Percentiles rank a stretch among this genome's conserved stretches.
Evolutionary conservation across 2,797 vertebrate genomes (phyloP).

Genomic region (Betta splendens): DNA sequence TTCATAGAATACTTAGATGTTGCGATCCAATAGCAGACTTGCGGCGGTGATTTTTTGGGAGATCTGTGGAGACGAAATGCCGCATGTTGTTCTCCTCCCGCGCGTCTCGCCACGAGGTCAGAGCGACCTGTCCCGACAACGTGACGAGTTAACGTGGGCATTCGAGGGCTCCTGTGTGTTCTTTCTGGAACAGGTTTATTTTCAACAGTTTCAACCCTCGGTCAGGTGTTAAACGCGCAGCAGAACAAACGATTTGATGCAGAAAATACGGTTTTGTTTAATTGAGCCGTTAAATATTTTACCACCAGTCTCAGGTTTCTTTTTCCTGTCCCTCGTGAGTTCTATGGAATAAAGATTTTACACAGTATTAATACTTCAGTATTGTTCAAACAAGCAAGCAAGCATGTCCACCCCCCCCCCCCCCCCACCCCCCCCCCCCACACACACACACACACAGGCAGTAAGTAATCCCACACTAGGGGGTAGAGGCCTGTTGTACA

Average conservation of each 20-base stretch:
- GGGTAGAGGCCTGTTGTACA: conserved; percentile 75
- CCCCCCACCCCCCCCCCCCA: conserved; percentile 21
- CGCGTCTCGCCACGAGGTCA: conserved; percentile 34
- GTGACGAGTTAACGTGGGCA: conserved; percentile 37
- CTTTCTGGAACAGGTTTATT: too few species aligned
- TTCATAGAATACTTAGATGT: conserved; percentile 44
- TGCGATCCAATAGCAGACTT: conserved; percentile 33
- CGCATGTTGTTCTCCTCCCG: conserved; percentile 30
- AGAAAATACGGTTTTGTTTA: conserved; percentile 15
- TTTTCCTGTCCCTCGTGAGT: background rate
- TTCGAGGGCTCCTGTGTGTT: background rate
- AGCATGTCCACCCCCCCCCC: conserved; percentile 33
- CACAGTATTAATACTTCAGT: conserved; percentile 36
- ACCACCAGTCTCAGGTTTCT: background rate
- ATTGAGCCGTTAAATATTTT: conserved; percentile 26
- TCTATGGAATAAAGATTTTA: conserved; percentile 35
- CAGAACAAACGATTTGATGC: conserved; percentile 11
- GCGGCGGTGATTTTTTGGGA: conserved; percentile 37
- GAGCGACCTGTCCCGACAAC: conserved; percentile 41
- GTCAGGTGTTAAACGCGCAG: too few species aligned
- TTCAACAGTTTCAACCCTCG: too few species aligned
- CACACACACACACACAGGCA: conserved; percentile 21
- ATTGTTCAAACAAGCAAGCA: conserved; percentile 39
- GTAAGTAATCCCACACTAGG: conserved; percentile 77
- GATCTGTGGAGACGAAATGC: conserved; percentile 45